phyloP scores from a whole-genome alignment of 2,888 invertebrate species.

The Phaedon cochleariae region DNA sequence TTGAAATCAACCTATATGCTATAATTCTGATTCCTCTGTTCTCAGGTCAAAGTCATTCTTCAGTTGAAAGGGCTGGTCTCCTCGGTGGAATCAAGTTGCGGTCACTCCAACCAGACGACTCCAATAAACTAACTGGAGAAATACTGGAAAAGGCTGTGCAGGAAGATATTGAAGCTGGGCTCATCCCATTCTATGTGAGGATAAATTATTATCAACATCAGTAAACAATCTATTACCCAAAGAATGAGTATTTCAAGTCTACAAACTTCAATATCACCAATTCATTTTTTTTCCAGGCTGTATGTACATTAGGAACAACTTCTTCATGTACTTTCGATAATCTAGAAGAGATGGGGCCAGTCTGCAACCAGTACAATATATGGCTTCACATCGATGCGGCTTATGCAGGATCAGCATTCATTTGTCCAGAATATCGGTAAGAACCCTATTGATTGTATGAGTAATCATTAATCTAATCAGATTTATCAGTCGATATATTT shows the following conservation, averaged over 20 bases:
- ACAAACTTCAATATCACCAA: background rate
- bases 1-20: too few species aligned
- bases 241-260: too few species aligned
- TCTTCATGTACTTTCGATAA: slow-evolving; percentile 95
- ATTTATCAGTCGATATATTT: too few species aligned
- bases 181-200: slow-evolving; percentile 96
- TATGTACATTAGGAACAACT: slow-evolving; percentile 93
- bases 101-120: slow-evolving; percentile 75
- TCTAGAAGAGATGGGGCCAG: slow-evolving; percentile 87
- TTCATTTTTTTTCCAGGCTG: slow-evolving; percentile 66
- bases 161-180: slow-evolving; percentile 85
- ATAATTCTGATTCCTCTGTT: slow-evolving; percentile 25
- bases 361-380: slow-evolving; percentile 76
- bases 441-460: background rate
- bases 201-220: too few species aligned
- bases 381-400: slow-evolving; percentile 98
- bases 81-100: slow-evolving; percentile 86
- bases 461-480: background rate
- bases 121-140: slow-evolving; percentile 78
- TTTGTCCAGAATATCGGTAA: slow-evolving; percentile 93
- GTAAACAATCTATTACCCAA: too few species aligned
- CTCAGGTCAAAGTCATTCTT: slow-evolving; percentile 88
- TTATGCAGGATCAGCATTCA: slow-evolving; percentile 95
- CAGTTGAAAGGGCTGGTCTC: slow-evolving; percentile 91
- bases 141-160: slow-evolving; percentile 80